Evolutionary conservation across 2,888 invertebrate genomes (phyloP).

Genomic region (Troilus luridus): DNA sequence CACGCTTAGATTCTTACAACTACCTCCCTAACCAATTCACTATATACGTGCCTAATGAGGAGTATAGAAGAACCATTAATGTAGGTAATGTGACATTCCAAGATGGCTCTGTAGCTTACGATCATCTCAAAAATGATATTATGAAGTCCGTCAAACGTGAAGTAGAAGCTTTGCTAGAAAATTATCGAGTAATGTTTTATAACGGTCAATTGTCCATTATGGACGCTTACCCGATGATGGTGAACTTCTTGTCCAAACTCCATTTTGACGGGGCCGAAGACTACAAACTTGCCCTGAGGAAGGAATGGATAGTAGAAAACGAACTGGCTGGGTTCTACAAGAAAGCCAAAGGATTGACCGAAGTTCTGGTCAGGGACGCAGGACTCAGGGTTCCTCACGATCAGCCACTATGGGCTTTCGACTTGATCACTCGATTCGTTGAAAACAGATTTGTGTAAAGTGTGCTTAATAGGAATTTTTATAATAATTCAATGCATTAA

Average conservation of each 20-base stretch:
- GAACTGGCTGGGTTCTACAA: constrained; percentile 85
- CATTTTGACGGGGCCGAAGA: constrained; percentile 78
- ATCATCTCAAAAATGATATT: constrained; percentile 80
- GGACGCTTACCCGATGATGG: constrained; percentile 86
- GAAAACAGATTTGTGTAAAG: constrained; percentile 69
- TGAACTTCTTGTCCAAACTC: constrained; percentile 81
- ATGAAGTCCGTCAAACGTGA: constrained; percentile 85
- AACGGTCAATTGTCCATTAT: constrained; percentile 94
- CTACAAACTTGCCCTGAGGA: constrained; percentile 78
- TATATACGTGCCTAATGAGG: constrained; percentile 63
- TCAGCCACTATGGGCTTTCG: constrained; percentile 83
- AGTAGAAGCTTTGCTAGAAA: constrained; percentile 78
- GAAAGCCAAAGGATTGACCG: constrained; percentile 79
- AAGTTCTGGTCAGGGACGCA: constrained; percentile 82
- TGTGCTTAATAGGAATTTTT: too few relatives aligned
- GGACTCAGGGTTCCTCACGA: constrained; percentile 88
- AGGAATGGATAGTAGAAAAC: constrained; percentile 76
- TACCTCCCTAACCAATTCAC: constrained; percentile 73
- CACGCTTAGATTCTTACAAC: constrained; percentile 69
- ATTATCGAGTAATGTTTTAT: constrained; percentile 84
- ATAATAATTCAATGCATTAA: too few relatives aligned
- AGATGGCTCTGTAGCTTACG: constrained; percentile 74
- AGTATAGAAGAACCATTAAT: constrained; percentile 76
- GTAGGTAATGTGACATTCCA: constrained; percentile 78
- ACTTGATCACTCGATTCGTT: constrained; percentile 81